phyloP scores from a whole-genome alignment of 2,797 vertebrate genomes.

The Gobio occitaniae region DNA sequence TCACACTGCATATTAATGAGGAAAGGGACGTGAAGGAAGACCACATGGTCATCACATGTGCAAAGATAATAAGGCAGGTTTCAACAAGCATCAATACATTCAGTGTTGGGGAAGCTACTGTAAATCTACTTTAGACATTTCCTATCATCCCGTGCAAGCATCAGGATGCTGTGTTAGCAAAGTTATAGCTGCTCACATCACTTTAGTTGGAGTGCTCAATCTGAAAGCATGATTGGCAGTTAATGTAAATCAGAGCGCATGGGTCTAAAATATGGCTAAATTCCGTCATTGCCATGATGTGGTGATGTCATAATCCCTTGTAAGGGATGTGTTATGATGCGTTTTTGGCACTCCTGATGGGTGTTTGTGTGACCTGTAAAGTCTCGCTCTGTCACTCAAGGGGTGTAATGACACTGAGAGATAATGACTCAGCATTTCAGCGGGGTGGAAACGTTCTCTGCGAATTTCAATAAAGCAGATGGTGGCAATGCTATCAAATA shows the following conservation, averaged over 20 bases:
- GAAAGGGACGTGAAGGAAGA: slow-evolving; percentile 50
- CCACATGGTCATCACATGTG: slow-evolving; percentile 41
- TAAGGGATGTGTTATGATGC: slow-evolving; percentile 23
- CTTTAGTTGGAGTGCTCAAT: background rate
- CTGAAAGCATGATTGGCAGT: background rate
- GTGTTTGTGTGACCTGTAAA: slow-evolving; percentile 61
- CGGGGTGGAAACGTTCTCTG: slow-evolving; percentile 53
- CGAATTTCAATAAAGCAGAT: slow-evolving; percentile 74
- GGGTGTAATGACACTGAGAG: slow-evolving; percentile 62
- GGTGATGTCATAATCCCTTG: slow-evolving; percentile 61
- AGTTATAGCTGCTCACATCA: background rate
- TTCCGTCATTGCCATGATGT: background rate
- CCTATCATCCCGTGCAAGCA: background rate
- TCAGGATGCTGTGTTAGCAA: background rate
- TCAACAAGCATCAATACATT: slow-evolving; percentile 2
- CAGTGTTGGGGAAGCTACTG: background rate
- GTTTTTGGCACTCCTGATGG: slow-evolving; percentile 29
- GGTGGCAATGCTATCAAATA: slow-evolving; percentile 70
- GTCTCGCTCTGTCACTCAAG: slow-evolving; percentile 68
- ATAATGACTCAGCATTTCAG: slow-evolving; percentile 75
- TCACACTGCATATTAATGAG: slow-evolving; percentile 61
- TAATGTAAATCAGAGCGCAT: background rate
- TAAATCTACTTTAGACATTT: background rate
- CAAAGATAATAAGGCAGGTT: slow-evolving; percentile 21
- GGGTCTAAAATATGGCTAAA: background rate